Evolutionary conservation across 2,113 vertebrate genomes (phyloP).

Genomic region (Galbula dea): DNA sequence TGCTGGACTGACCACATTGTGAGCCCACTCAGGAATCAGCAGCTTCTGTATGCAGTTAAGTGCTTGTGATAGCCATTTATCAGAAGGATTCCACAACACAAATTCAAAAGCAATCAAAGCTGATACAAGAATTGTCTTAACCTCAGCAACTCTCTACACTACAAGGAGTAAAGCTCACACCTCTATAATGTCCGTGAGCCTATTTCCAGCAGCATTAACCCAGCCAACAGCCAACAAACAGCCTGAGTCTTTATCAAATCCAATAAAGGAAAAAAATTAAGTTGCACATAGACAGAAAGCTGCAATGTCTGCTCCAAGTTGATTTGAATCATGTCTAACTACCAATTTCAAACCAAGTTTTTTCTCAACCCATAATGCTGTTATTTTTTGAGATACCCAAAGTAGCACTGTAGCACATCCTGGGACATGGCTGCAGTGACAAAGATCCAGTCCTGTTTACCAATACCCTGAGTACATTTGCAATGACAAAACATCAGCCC

Average conservation of each 20-base stretch:
- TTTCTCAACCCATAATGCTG: neutral
- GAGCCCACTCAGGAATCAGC: accelerated
- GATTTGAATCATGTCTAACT: neutral
- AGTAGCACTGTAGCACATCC: neutral
- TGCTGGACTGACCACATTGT: neutral
- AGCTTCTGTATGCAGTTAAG: neutral
- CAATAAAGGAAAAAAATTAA: neutral
- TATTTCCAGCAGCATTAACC: neutral
- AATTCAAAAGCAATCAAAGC: neutral
- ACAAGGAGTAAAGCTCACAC: neutral
- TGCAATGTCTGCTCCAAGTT: neutral
- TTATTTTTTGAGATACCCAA: neutral
- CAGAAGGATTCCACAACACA: neutral
- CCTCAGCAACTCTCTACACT: neutral
- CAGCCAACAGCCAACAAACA: neutral
- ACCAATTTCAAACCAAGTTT: neutral
- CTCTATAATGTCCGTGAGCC: neutral
- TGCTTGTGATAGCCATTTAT: neutral
- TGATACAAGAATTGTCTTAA: neutral
- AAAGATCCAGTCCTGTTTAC: neutral
- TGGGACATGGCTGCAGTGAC: neutral
- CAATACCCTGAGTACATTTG: neutral
- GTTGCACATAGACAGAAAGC: neutral
- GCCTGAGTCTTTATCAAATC: neutral
- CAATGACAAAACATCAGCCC: neutral